These are phyloP conservation scores for Phenganax subtilis DNA, from an alignment of 92 coral and sea anemone genomes.

Conservation along the genomic window DNA sequence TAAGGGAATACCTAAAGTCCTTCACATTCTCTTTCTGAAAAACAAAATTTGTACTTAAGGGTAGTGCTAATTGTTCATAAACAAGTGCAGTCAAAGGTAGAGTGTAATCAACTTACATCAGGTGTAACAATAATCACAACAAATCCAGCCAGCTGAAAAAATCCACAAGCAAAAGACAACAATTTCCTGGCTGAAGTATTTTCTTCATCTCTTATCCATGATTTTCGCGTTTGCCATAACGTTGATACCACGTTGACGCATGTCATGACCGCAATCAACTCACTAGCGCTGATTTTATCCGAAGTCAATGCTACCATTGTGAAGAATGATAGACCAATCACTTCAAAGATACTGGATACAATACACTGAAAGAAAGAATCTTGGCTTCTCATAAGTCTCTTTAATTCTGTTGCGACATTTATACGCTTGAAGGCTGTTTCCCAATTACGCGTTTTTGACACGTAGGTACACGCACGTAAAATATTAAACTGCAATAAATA, in stretches of 20 bases:
- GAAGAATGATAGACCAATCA: conserved; percentile 65
- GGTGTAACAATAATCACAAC: conserved; percentile 45
- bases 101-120: conserved; percentile 12
- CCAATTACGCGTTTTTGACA: no score
- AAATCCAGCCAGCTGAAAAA: conserved; percentile 58
- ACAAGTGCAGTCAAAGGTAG: no score
- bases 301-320: conserved; percentile 52
- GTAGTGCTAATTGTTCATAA: neutral
- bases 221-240: conserved; percentile 59
- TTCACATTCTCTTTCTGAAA: neutral
- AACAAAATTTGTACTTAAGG: neutral
- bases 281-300: conserved; percentile 37
- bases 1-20: neutral
- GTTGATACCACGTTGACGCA: conserved; percentile 63
- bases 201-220: neutral
- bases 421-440: no score
- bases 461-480: no score
- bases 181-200: neutral
- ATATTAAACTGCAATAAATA: no score
- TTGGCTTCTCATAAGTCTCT: no score
- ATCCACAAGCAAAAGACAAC: conserved; percentile 38
- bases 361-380: conserved; percentile 48
- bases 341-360: conserved; percentile 61
- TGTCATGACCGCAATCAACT: conserved; percentile 70
- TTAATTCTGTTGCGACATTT: no score